Conservation (phyloP, 2,113 vertebrate genomes). For the Malaclemys terrapin region DNA sequence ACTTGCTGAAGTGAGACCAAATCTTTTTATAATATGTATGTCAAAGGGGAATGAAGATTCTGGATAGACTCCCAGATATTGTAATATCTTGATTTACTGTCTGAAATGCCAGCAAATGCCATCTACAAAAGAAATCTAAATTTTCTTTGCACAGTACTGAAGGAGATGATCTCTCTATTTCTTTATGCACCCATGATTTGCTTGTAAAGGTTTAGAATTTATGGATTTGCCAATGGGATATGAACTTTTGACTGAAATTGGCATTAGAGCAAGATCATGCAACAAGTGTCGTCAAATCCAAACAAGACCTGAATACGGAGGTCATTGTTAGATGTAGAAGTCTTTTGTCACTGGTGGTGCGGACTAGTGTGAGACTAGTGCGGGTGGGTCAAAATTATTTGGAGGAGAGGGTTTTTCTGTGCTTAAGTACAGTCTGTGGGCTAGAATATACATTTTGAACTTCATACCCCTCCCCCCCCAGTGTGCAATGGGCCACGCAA, state of each 20-base stretch:
- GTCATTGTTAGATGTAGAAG: background rate
- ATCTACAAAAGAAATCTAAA: background rate
- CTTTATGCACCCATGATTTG: background rate
- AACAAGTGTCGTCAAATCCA: background rate
- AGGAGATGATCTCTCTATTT: background rate
- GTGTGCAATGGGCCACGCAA: background rate
- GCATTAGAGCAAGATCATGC: background rate
- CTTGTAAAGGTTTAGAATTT: conserved; percentile 19
- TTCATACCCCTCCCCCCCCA: background rate
- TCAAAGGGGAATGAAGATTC: conserved; percentile 3
- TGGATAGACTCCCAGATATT: conserved; percentile 10
- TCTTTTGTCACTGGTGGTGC: rapidly evolving
- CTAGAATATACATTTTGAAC: background rate
- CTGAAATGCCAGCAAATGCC: background rate
- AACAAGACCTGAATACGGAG: background rate
- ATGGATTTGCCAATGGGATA: conserved; percentile 23
- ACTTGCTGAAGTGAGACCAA: conserved; percentile 65
- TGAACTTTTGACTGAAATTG: conserved; percentile 36
- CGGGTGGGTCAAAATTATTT: background rate
- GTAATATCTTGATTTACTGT: conserved; percentile 3
- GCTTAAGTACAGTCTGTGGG: background rate
- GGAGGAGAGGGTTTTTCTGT: background rate
- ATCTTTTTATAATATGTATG: background rate
- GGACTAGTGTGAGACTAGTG: no score
- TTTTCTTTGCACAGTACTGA: background rate